phyloP scores from a whole-genome alignment of 2,797 vertebrate species.

The Parotocinclus haroldoi region DNA sequence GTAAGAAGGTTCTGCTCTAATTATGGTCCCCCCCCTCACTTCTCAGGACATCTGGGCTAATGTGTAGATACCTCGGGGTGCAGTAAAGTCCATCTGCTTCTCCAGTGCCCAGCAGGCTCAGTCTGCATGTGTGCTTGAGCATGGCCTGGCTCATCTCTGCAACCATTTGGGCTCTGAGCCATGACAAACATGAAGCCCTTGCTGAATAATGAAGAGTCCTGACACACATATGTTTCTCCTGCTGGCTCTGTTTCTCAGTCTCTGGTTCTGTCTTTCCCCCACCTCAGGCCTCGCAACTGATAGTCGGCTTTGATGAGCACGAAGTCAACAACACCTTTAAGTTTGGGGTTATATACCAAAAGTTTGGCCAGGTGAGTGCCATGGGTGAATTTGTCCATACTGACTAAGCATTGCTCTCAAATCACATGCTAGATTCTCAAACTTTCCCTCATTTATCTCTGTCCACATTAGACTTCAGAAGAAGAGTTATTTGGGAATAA shows the following conservation, averaged over 20 bases:
- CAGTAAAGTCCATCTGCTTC: constrained; percentile 47
- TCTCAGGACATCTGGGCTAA: constrained; percentile 40
- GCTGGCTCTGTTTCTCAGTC: constrained; percentile 21
- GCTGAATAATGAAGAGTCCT: constrained; percentile 42
- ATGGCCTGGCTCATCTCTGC: constrained; percentile 29
- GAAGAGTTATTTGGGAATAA: constrained; percentile 93
- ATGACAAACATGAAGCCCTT: constrained; percentile 24
- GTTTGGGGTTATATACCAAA: constrained; percentile 95
- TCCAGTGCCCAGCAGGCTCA: constrained; percentile 21
- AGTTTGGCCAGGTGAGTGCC: constrained; percentile 86
- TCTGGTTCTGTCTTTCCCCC: constrained; percentile 15
- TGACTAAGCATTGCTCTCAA: no score
- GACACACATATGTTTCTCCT: constrained; percentile 39
- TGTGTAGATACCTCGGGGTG: constrained; percentile 34
- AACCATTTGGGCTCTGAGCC: constrained; percentile 30
- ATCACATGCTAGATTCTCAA: not conserved
- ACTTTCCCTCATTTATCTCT: not conserved
- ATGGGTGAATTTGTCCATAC: no score
- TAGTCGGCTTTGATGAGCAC: constrained; percentile 92
- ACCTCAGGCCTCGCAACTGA: constrained; percentile 88
- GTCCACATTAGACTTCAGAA: constrained; percentile 79
- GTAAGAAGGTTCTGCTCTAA: constrained; percentile 31
- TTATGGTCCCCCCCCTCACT: constrained; percentile 21
- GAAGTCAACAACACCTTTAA: constrained; percentile 98
- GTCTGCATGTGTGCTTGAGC: constrained; percentile 14